Evolutionary conservation across 1,140 invertebrate genomes (phyloP).

Genomic region (Achatina immaculata): DNA sequence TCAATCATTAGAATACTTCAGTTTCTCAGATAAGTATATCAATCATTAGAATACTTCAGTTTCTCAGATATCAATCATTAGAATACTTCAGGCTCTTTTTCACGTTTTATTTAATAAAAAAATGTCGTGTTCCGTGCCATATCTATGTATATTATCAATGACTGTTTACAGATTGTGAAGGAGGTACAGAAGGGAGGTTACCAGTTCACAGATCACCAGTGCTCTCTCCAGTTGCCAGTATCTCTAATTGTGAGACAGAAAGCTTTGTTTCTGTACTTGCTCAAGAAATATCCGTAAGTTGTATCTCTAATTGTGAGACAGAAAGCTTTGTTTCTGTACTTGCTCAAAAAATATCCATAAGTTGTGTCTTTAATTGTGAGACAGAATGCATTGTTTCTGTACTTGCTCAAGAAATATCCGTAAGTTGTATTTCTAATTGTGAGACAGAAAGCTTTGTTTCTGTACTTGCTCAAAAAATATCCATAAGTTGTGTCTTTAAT

Average conservation of each 20-base stretch:
- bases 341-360: conserved; percentile 34
- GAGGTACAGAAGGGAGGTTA: conserved; percentile 49
- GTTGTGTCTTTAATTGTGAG: conserved; percentile 56
- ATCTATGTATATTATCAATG: neutral
- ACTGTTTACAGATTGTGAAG: conserved; percentile 47
- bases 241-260: conserved; percentile 58
- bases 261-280: conserved; percentile 28
- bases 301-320: conserved; percentile 60
- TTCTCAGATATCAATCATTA: too few species aligned
- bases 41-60: too few species aligned
- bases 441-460: conserved; percentile 47
- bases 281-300: conserved; percentile 18
- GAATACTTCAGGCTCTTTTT: too few species aligned
- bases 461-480: conserved; percentile 33
- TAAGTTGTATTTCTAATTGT: conserved; percentile 53
- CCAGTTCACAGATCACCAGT: conserved; percentile 53
- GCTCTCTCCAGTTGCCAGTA: conserved; percentile 60
- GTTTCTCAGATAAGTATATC: too few species aligned
- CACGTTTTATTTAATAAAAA: too few species aligned
- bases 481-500: conserved; percentile 50
- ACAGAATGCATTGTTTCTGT: conserved; percentile 42
- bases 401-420: conserved; percentile 34
- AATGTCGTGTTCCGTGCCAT: neutral
- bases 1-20: too few species aligned
- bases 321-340: conserved; percentile 20